Evolutionary conservation across 2,797 vertebrate species (phyloP), one percentile per base, ranked within the genome.

Genomic region (Hydrophis major): DNA sequence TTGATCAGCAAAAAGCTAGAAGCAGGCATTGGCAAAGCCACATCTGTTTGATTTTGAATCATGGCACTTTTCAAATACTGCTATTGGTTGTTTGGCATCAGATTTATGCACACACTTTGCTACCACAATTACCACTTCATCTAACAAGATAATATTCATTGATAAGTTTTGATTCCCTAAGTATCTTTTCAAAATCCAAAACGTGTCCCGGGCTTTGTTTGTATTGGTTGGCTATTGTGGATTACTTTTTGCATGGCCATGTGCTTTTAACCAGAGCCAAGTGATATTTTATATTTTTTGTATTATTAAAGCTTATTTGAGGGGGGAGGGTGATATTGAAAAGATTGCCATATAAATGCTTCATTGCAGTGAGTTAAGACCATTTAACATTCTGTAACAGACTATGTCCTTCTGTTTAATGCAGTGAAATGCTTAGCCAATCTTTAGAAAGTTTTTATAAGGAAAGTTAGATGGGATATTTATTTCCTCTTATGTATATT

Each of bases 11-110:
- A 25, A 8, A 93, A 87, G 53, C 11, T n/a, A 92, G 78, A 92
- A 50, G 25, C 53, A 50, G 93, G 56, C 22, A n/a, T 42, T 91
- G 92, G 53, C 42, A 74, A 90, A 89, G 37, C 2, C 16, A 12
- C 88, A 53, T 6, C 37, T 47, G n/a, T 16, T 93, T 57, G 27
- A 1, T 0, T 91, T 90, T 92, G 25, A n/a, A 93, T 42, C 89
- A 86, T 3, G 4, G n/a, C 86, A 92, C 74, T 92, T 69, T 91
- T 91, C 86, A 93, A 90, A 92, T 7, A 66, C 4, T 63, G 5
- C n/a, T 87, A 61, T 32, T 57, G 83, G 13, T n/a, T 92, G 56
- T 57, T 12, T 92, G 87, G 2, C 37, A 60, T 37, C 59, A 0
- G 66, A 50, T 89, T 1, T 4, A 1, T 83, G 88, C 55, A 87